Evolutionary conservation across 2,888 invertebrate genomes (phyloP).

Genomic region (Ecliptopera silaceata): DNA sequence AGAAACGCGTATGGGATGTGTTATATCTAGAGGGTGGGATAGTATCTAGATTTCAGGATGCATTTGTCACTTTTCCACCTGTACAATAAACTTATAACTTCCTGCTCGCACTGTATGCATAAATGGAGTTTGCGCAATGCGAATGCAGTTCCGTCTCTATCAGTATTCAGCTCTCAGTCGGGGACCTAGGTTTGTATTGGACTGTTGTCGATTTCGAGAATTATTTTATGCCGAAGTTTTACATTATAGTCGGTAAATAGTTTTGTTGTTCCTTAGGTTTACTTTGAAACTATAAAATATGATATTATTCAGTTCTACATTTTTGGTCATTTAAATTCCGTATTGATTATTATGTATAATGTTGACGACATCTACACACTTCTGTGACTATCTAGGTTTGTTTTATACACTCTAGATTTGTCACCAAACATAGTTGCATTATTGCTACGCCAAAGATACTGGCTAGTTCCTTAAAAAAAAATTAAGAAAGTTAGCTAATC

Average conservation of each 20-base stretch:
- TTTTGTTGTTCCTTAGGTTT: no score
- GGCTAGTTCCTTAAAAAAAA: no score
- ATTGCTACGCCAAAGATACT: no score
- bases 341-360: no score
- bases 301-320: no score
- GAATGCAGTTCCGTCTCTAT: conserved; percentile 17
- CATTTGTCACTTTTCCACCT: conserved; percentile 21
- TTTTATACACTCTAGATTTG: no score
- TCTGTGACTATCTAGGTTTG: no score
- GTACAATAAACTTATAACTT: conserved; percentile 8
- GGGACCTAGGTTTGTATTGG: conserved; percentile 14
- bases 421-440: no score
- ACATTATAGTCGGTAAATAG: not conserved
- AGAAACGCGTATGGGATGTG: not conserved
- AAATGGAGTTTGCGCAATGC: conserved; percentile 27
- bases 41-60: not conserved
- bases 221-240: not conserved
- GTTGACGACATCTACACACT: no score
- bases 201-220: conserved; percentile 8
- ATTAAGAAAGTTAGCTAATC: no score
- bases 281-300: no score
- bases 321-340: no score
- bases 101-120: conserved; percentile 22
- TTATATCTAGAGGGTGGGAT: conserved; percentile 3
- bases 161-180: conserved; percentile 14